Evolutionary conservation across 2,888 invertebrate genomes (phyloP), one percentile per base, ranked within the genome.

Genomic region (Epistrophella euchroma): DNA sequence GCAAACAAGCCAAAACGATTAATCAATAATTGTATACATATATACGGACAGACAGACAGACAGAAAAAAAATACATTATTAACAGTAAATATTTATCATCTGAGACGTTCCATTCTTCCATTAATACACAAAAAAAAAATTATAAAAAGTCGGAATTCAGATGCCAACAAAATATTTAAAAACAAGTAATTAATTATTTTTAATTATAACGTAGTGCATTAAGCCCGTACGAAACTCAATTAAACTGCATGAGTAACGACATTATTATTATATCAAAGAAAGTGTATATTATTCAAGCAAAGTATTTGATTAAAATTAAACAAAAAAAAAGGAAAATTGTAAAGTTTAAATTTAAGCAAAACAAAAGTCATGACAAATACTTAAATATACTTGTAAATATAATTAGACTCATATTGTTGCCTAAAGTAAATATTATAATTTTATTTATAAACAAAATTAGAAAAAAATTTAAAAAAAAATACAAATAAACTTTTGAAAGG

Each of bases 391-490:
- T 70, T 85, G 85, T 85, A 85, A 76, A 85, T 81, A 85, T 10
- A 72, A 72, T 56, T 76, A 81, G 72, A 77, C 60, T 85, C 76
- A 76, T 81, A 81, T 66, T 81, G 85, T 85, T 85, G 85, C 85
- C 85, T 85, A 76, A 76, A 75, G 50, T 70, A 22, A 72, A 80
- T 68, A 76, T 72, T 58, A n/a, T n/a, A 60, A 50, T 60, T 60
- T 78, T 11, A 52, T 79, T 56, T 72, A 37, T 47, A 79, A 68
- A 35, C 37, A 17, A 66, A 72, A 47, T 60, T 52, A 25, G 32
- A 47, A 52, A 52, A 10, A 75, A 45, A 43, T 40, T 45, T 32
- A 40, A 66, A 45, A n/a, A 17, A 40, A 35, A 73, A 74, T 56
- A 35, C 43, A 45, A 19, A 22, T 40, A 40, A 74, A 45, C 50